These are phyloP conservation scores for Scaptomyza parva DNA, from an alignment of 2,888 invertebrate genomes.

Conservation along the genomic window DNA sequence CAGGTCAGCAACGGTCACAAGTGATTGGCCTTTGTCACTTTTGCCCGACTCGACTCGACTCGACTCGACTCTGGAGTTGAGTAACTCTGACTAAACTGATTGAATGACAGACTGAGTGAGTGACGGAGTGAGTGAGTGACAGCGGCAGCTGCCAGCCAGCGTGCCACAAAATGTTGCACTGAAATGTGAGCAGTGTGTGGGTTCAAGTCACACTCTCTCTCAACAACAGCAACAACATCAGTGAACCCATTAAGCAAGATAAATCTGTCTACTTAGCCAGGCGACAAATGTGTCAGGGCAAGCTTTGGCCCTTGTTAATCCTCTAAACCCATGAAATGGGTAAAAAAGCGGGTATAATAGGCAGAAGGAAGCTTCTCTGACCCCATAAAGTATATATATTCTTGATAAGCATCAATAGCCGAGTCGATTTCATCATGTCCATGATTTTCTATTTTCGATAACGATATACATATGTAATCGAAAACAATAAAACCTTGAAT, in stretches of 20 bases:
- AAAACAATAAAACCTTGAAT: too few relatives aligned
- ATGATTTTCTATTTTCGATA: too few relatives aligned
- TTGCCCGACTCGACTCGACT: constrained; percentile 41
- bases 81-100: constrained; percentile 16
- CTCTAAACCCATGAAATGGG: too few relatives aligned
- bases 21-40: constrained; percentile 74
- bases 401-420: too few relatives aligned
- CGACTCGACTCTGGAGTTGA: constrained; percentile 21
- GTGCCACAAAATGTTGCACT: constrained; percentile 23
- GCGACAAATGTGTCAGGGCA: constrained; percentile 39
- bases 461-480: too few relatives aligned
- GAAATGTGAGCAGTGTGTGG: constrained; percentile 8
- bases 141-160: constrained; percentile 29
- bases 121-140: constrained; percentile 31
- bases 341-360: too few relatives aligned
- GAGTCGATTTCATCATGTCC: too few relatives aligned
- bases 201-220: too few relatives aligned
- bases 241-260: constrained; percentile 6
- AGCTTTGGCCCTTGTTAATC: too few relatives aligned
- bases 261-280: constrained; percentile 20
- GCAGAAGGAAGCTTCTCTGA: too few relatives aligned
- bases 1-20: constrained; percentile 54
- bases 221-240: constrained; percentile 11
- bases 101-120: constrained; percentile 28
- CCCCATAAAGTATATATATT: too few relatives aligned